Base-by-base conservation (phyloP, 2,888 invertebrate species). In the Chouioia cunea region DNA sequence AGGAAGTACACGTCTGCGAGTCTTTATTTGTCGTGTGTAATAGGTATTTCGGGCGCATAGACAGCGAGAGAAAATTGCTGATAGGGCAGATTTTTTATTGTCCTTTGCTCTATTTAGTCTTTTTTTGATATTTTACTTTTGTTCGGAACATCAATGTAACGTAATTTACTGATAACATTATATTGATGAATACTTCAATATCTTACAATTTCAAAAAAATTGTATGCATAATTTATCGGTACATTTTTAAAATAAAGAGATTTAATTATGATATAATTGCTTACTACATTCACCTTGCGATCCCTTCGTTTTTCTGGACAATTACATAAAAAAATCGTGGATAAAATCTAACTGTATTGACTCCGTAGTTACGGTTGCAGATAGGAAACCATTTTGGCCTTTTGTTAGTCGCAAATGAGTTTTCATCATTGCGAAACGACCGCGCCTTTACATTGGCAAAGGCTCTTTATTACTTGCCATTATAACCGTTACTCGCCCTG, bases 401-500 rank as follows among this genome's bases (percentile, higher is more conserved):
- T 36, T 36, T 36, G 36, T 36, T 36, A 36, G 36, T 36, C 36
- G 36, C 36, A 36, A 36, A 36, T 36, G 36, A 36, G 36, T 36
- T 36, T 36, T 54, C 23, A 54, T 54, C 53, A 15, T 54, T 23
- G n/a, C 46, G 46, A 54, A 47, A 20, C 1, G 20, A 36, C 22
- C 16, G 43, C 22, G 54, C 43, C 27, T 57, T 50, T n/a, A 36
- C 48, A 36, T 56, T 8, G 27, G 54, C 10, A 44, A 53, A 53
- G 36, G 12, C 36, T 36, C 18, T 56, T 56, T 56, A 56, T 56
- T 56, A 56, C 22, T 20, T 22, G 52, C 71, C 68, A 73, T 74
- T 76, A 76, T 12, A 1, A 36, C 74, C 54, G 69, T 73, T 76
- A 71, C 63, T 44, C 10, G 36, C 36, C 36, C 36, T 36, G 36